Evolutionary conservation across 35 echinoderm and acorn worm genomes (phyloP), one percentile per base, ranked within the genome.

Genomic region (Anneissia japonica): DNA sequence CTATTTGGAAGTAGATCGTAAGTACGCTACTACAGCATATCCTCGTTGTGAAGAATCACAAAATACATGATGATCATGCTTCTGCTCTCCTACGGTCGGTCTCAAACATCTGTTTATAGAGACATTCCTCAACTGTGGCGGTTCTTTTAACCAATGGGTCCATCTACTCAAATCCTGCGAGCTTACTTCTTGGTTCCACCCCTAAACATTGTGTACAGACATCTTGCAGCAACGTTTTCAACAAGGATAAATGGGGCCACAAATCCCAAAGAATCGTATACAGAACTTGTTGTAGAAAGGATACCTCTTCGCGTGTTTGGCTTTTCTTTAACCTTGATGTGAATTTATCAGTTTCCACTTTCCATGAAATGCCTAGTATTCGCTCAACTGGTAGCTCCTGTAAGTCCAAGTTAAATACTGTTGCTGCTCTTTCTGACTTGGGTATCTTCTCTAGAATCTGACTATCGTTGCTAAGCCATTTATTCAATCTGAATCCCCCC

Each of bases 131-230:
- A 97, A 35, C 1, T 79, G 81, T 13, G 79, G 84, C 13, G 92
- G 76, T 31, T 92, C 87, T 34, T 38, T 32, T 31, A 41, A 29
- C 90, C 94, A 92, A 12, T 82, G 28, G 36, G 51, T 79, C 94
- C 94, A 97, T 30, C 55, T 56, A 19, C 13, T 0, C 39, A 29
- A 1, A 14, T 89, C 37, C 1, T 89, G 46, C 23, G 35, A 39
- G 1, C 78, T 64, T 46, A 92, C 84, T 0, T 79, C 7, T 34
- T 90, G 81, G 78, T 90, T 82, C 88, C 88, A 90, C 14, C 14
- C 41, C 90, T 4, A 91, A 16, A 35, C 72, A 30, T 29, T 39
- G 12, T 12, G 72, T 26, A 46, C 84, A 80, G n/a, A 89, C n/a
- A 13, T 75, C 64, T 39, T 90, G 91, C 19, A 87, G 51, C 0